Conservation (phyloP, 1,140 invertebrate species). For the Listronotus bonariensis region DNA sequence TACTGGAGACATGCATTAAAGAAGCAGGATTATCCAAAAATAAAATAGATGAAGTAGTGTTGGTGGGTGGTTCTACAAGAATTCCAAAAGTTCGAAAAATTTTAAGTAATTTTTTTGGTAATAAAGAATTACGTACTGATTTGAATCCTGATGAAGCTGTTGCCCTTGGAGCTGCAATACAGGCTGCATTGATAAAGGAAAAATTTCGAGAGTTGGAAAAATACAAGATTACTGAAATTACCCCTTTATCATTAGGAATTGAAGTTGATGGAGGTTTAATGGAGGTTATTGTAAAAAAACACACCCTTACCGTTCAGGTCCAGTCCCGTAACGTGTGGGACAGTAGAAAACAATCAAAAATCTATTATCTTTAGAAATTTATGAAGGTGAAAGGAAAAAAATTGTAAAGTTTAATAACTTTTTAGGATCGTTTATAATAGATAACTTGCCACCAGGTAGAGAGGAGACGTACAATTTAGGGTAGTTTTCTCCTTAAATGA, state of each 20-base stretch:
- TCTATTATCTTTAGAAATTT: constrained; percentile 21
- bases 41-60: constrained; percentile 63
- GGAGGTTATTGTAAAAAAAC: constrained; percentile 30
- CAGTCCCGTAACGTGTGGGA: not conserved
- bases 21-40: constrained; percentile 23
- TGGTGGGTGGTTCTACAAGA: constrained; percentile 68
- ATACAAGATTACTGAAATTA: constrained; percentile 35
- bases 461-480: constrained; percentile 18
- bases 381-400: constrained; percentile 37
- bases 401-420: constrained; percentile 34
- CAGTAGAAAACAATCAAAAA: constrained; percentile 25
- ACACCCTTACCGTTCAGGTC: constrained; percentile 23
- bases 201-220: constrained; percentile 9
- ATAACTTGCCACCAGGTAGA: constrained; percentile 23
- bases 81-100: constrained; percentile 63
- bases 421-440: constrained; percentile 30
- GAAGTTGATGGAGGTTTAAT: constrained; percentile 18
- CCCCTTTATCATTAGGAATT: constrained; percentile 33
- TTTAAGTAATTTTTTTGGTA: constrained; percentile 59
- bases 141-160: constrained; percentile 55
- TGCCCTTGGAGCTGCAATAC: constrained; percentile 37
- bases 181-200: constrained; percentile 28
- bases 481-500: constrained; percentile 30
- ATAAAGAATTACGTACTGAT: constrained; percentile 36
- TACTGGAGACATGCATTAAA: constrained; percentile 31